Conservation (phyloP, 2,797 vertebrate genomes). For the Oceanodroma leucorhoa region DNA sequence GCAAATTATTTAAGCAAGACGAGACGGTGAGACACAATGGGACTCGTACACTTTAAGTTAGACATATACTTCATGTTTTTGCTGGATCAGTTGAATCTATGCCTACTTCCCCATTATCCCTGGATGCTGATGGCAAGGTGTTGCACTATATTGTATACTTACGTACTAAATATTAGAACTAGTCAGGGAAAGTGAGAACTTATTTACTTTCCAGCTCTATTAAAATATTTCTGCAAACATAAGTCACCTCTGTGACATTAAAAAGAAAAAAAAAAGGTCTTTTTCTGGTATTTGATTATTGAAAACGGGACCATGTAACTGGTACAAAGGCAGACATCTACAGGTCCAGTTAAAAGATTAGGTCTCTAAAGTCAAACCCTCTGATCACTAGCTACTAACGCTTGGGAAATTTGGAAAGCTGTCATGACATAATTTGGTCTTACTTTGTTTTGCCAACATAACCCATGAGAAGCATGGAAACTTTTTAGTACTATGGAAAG, state of each 20-base stretch:
- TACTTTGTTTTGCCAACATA: not conserved
- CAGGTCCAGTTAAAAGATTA: not conserved
- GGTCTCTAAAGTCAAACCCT: not conserved
- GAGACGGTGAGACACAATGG: fast-evolving
- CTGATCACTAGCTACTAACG: not conserved
- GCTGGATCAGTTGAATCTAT: not conserved
- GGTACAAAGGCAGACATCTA: not conserved
- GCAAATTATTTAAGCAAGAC: not conserved
- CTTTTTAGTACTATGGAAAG: not conserved
- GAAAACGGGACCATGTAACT: not conserved
- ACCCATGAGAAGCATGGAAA: not conserved
- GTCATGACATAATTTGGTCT: not conserved
- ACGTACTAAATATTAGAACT: not conserved
- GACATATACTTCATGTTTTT: not conserved
- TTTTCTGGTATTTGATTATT: not conserved
- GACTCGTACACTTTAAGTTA: not conserved
- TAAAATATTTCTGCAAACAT: not conserved
- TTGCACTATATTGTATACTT: not conserved
- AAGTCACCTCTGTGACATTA: not conserved
- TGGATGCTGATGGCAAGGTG: not conserved
- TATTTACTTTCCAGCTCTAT: not conserved
- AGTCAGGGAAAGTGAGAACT: not conserved
- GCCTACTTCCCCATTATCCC: not conserved
- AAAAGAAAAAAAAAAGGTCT: not conserved
- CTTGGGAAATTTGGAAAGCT: not conserved